Base-by-base conservation (phyloP, 2,113 vertebrate species). In the Salvelinus fontinalis region DNA sequence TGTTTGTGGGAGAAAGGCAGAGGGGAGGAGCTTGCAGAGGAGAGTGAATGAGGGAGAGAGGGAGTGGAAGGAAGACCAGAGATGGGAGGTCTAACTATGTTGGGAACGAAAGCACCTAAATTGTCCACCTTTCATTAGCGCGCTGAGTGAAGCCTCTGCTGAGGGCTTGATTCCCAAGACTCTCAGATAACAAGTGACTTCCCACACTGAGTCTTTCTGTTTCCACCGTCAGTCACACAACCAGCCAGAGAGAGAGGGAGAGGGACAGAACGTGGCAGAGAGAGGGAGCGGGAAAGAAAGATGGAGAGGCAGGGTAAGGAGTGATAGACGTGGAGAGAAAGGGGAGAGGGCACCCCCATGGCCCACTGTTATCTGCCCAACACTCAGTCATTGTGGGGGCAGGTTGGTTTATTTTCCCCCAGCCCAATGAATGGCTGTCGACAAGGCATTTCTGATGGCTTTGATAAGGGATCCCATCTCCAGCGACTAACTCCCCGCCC, bases 131-230 rank as follows among this genome's bases (percentile, higher is more conserved):
- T 94, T 94, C 92, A 94, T 94, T 94, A 93, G 87, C 74, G 93
- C 77, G 93, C 87, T 94, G 93, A 94, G 92, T 94, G 93, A 94
- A 93, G 92, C 87, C 93, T 89, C 90, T 82, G 89, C 92, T 74
- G 81, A 87, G 89, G 84, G 83, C 89, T 90, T 81, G 90, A 94
- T 94, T 94, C 93, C 93, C 93, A 94, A 94, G 93, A 93, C 93
- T 94, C 93, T 94, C 93, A 90, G 93, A 93, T 94, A 94, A 94
- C 93, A 93, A 92, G 90, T 88, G 88, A 87, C 91, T 94, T 94
- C 93, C 89, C 93, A 94, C 93, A 94, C 92, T 94, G 91, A 88
- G 92, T 86, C 92, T 93, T 93, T 92, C 93, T 94, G 91, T 93
- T 93, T 91, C 91, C 92, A 91, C 83, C 76, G 89, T 91, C 92